Percentiles rank a stretch among this genome's conserved stretches.
Conservation (phyloP, 2,797 vertebrate genomes). For the Channa striata region DNA sequence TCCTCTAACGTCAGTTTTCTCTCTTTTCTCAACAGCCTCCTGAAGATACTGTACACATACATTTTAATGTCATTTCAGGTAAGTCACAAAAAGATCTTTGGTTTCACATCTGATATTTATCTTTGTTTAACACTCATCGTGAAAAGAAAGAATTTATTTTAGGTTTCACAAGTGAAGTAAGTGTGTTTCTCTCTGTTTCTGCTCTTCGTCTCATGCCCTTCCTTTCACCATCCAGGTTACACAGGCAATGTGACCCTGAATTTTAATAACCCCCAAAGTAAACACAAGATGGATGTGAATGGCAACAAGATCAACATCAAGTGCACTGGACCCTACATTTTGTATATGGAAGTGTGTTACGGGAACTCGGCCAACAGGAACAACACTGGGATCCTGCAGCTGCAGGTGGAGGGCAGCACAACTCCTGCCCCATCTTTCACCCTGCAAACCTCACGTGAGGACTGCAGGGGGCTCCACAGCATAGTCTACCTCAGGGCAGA, state of each 20-base stretch:
- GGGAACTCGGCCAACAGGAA: accelerated
- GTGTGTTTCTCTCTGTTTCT: background rate
- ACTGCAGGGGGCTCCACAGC: slow-evolving; percentile 55
- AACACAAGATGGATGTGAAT: background rate
- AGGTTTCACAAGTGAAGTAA: background rate
- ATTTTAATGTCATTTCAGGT: slow-evolving; percentile 39
- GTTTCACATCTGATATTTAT: background rate
- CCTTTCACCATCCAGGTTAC: slow-evolving; percentile 19
- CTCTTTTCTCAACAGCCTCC: slow-evolving; percentile 13
- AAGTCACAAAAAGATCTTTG: slow-evolving; percentile 15
- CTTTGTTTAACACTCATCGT: background rate
- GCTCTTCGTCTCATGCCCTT: background rate
- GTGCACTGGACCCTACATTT: slow-evolving; percentile 71
- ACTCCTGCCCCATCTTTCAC: accelerated
- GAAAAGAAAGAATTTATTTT: background rate
- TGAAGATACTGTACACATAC: slow-evolving; percentile 40
- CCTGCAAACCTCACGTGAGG: accelerated
- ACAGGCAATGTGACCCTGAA: accelerated
- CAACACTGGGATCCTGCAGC: slow-evolving; percentile 17
- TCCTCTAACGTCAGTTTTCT: slow-evolving; percentile 1
- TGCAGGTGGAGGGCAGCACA: background rate
- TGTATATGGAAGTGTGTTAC: slow-evolving; percentile 56
- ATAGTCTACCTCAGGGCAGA: slow-evolving; percentile 31
- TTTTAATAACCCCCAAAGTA: accelerated
- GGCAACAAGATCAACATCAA: slow-evolving; percentile 22